Conservation (phyloP, 2,888 invertebrate genomes). For the Spatulosminthurus flaviceps region DNA sequence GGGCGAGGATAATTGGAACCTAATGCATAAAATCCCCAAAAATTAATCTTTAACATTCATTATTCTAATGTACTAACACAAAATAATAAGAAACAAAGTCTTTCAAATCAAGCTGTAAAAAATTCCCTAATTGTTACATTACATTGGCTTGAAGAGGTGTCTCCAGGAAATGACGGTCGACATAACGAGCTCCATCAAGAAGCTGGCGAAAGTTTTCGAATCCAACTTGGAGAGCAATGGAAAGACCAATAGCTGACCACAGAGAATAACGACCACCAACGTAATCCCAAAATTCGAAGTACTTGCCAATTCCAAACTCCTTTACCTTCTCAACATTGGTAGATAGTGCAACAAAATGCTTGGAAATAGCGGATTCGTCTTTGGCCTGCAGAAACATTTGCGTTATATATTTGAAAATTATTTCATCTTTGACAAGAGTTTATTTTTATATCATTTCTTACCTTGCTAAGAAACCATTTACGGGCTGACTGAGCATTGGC, state of each 20-base stretch:
- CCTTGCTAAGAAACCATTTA: slow-evolving; percentile 86
- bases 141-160: slow-evolving; percentile 93
- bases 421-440: background rate
- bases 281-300: slow-evolving; percentile 99
- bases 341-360: slow-evolving; percentile 97
- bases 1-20: slow-evolving; percentile 76
- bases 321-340: slow-evolving; percentile 95
- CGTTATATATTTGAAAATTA: no score
- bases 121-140: slow-evolving; percentile 66
- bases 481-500: slow-evolving; percentile 99
- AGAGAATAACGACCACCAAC: slow-evolving; percentile 97
- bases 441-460: slow-evolving; percentile 67
- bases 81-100: no score
- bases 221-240: slow-evolving; percentile 92
- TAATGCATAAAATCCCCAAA: no score
- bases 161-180: slow-evolving; percentile 91
- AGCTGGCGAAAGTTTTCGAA: slow-evolving; percentile 94
- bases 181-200: slow-evolving; percentile 87
- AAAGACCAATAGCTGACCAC: slow-evolving; percentile 99
- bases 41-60: no score
- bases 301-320: slow-evolving; percentile 98
- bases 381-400: slow-evolving; percentile 59
- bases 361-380: slow-evolving; percentile 77
- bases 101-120: no score
- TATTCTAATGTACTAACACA: no score